Conservation (phyloP, 2,113 vertebrate species). For the Chionodraco myersi region DNA sequence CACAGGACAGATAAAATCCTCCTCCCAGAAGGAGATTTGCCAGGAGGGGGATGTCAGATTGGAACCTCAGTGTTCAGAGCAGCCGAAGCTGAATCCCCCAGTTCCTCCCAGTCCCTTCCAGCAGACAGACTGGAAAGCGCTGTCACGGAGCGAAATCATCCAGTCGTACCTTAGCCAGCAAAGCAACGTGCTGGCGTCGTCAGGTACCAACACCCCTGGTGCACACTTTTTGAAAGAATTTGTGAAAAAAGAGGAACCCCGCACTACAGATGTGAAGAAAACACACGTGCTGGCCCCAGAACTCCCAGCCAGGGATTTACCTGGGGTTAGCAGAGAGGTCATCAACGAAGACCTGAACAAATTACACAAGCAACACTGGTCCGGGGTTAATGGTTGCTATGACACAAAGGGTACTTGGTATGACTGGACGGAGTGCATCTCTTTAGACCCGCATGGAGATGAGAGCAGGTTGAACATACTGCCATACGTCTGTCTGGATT, state of each 20-base stretch:
- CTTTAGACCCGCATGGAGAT: conserved; percentile 91
- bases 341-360: conserved; percentile 85
- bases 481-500: conserved; percentile 97
- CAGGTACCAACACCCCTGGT: conserved; percentile 87
- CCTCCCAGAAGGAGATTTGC: conserved; percentile 86
- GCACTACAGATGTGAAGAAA: conserved; percentile 83
- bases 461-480: conserved; percentile 93
- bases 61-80: conserved; percentile 85
- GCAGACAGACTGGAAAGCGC: conserved; percentile 94
- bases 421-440: conserved; percentile 97
- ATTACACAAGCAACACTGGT: conserved; percentile 89
- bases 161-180: conserved; percentile 94
- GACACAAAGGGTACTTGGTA: conserved; percentile 96
- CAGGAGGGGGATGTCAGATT: conserved; percentile 72
- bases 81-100: conserved; percentile 83
- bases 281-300: conserved; percentile 86
- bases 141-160: conserved; percentile 93
- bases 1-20: conserved; percentile 91
- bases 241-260: conserved; percentile 89
- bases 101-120: conserved; percentile 89
- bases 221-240: conserved; percentile 91
- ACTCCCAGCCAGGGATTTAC: conserved; percentile 83
- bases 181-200: conserved; percentile 91
- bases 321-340: conserved; percentile 89
- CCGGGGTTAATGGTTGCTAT: conserved; percentile 94